A percentile compares a stretch with the other conserved stretches of the same genome.
phyloP scores from a whole-genome alignment of 2,113 vertebrate genomes.

The Oxygymnocypris stewartii region DNA sequence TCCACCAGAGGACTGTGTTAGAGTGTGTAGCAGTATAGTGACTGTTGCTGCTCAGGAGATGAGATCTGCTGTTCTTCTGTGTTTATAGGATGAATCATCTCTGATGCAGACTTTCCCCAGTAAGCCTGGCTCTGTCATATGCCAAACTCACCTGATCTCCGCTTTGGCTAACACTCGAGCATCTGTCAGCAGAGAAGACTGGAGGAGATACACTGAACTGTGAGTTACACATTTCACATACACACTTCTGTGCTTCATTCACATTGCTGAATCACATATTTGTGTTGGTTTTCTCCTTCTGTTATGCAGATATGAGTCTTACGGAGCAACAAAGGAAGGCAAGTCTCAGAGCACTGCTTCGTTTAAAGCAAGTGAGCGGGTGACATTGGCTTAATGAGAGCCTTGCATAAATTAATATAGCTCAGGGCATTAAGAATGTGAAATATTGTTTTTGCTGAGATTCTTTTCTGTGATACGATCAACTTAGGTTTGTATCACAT shows the following conservation, averaged over 20 bases:
- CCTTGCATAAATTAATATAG: not conserved
- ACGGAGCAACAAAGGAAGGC: constrained; percentile 78
- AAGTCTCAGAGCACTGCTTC: constrained; percentile 69
- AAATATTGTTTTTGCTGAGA: not conserved
- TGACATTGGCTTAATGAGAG: constrained; percentile 84
- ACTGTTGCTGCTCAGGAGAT: not conserved
- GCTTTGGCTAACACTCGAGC: constrained; percentile 82
- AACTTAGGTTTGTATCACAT: not conserved
- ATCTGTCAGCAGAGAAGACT: constrained; percentile 85
- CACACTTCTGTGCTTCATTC: not conserved
- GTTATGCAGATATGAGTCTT: constrained; percentile 82
- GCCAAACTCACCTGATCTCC: constrained; percentile 78
- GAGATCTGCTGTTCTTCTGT: constrained; percentile 12
- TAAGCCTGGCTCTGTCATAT: constrained; percentile 74
- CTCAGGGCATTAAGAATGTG: constrained; percentile 4
- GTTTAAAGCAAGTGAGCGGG: constrained; percentile 85
- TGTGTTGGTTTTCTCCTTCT: constrained; percentile 20
- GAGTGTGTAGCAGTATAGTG: not conserved
- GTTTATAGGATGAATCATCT: constrained; percentile 75
- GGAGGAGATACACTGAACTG: constrained; percentile 85
- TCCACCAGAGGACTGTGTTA: too few species aligned
- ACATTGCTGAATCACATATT: not conserved
- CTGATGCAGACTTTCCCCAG: constrained; percentile 65
- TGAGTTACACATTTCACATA: too few species aligned
- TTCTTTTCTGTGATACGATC: not conserved